Percentiles rank a stretch among this genome's conserved stretches.
These are phyloP conservation scores for Podarcis raffonei DNA, from an alignment of 2,113 vertebrate genomes.

Conservation along the genomic window DNA sequence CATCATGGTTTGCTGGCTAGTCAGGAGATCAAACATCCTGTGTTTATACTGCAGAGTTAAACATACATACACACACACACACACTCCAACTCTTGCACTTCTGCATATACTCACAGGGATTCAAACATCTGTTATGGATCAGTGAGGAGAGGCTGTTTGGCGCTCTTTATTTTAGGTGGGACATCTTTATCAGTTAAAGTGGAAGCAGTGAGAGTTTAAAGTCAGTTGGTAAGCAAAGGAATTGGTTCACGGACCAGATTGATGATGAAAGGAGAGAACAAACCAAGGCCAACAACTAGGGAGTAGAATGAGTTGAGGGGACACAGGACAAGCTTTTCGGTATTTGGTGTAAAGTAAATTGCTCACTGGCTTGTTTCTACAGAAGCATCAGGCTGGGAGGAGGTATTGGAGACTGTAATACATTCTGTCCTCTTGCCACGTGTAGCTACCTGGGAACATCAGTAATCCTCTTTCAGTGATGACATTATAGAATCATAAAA, in stretches of 20 bases:
- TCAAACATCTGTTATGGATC: constrained; percentile 23
- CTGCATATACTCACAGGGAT: constrained; percentile 13
- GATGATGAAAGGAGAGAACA: not conserved
- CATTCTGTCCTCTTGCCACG: not conserved
- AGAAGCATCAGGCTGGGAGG: not conserved
- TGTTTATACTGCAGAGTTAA: constrained; percentile 55
- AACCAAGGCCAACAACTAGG: not conserved
- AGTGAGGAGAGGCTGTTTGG: constrained; percentile 35
- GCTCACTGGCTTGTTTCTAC: not conserved
- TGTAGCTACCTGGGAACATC: not conserved
- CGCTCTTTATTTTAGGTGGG: constrained; percentile 33
- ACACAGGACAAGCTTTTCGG: constrained; percentile 8
- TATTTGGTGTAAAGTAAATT: not conserved
- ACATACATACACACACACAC: not conserved
- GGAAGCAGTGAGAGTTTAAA: not conserved
- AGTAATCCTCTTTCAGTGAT: not conserved
- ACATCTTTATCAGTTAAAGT: constrained; percentile 40
- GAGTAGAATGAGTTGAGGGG: not conserved
- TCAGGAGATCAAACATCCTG: constrained; percentile 49
- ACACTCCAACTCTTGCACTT: not conserved
- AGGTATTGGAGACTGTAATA: not conserved
- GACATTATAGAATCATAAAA: too few relatives aligned
- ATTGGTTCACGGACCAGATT: not conserved
- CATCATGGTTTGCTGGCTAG: constrained; percentile 27
- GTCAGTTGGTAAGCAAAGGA: constrained; percentile 36